Evolutionary conservation across 2,888 invertebrate genomes (phyloP), one percentile per base, ranked within the genome.

Genomic region (Tetramorium bicarinatum): DNA sequence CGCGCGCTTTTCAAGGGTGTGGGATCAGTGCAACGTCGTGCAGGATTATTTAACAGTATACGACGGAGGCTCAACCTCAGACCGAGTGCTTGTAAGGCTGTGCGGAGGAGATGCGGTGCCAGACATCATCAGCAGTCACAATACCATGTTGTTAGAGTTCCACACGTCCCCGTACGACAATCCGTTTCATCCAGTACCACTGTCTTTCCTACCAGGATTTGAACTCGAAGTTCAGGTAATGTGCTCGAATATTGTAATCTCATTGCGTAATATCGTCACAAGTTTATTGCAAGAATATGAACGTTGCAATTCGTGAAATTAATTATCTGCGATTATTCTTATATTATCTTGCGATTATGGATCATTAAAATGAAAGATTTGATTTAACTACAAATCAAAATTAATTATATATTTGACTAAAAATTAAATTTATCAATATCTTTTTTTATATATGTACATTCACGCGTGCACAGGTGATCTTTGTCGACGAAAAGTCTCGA

Each of bases 81-180:
- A 97, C n/a, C 97, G 97, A 0, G 96, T 97, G 11, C 95, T 98
- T 84, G 97, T 97, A 8, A 96, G 97, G 85, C 96, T 98, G 85
- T 98, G 98, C 94, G 98, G 98, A 7, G 97, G 97, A 1, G 98
- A 98, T 92, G 97, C 97, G 0, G 97, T 98, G 0, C 97, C 97
- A 11, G 97, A 97, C 93, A 97, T 98, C 90, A 95, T 97, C 90
- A 97, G 97, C 93, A 96, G 97, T 91, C 97, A 97, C 11, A 96
- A 97, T 80, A 97, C 97, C 93, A 97, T 98, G 96, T 95, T 98
- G 74, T 95, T 98, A 67, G 97, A 97, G 95, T 97, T 98, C 93
- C 97, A 97, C 93, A 98, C 97, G 25, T 97, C 97, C 2, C 97
- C 97, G 0, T 97, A 96, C 93, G 98, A 97, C 94, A 97, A 97